Conservation (phyloP, 2,797 vertebrate species). For the Borostomias antarcticus region DNA sequence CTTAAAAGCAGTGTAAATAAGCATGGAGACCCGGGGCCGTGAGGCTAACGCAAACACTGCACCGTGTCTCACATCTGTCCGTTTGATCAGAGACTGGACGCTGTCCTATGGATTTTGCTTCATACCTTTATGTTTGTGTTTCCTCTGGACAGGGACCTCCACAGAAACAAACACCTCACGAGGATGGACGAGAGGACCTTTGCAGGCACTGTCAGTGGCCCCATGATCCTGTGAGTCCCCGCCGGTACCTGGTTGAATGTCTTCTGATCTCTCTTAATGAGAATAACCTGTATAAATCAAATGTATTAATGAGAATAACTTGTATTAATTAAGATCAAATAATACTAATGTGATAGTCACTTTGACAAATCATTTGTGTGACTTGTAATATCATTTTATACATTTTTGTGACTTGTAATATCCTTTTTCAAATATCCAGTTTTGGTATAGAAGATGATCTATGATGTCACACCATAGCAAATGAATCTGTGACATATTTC, state of each 20-base stretch:
- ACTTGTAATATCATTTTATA: too few species aligned
- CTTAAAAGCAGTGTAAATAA: slow-evolving; percentile 52
- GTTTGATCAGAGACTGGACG: slow-evolving; percentile 37
- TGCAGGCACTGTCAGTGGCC: slow-evolving; percentile 84
- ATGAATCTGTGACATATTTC: too few species aligned
- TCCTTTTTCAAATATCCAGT: background rate
- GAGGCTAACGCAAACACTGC: slow-evolving; percentile 42
- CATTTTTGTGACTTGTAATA: background rate
- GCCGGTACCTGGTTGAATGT: background rate
- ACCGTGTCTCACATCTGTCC: slow-evolving; percentile 13
- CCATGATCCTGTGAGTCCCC: slow-evolving; percentile 89
- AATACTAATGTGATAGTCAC: too few species aligned
- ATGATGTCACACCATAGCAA: too few species aligned
- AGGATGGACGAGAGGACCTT: slow-evolving; percentile 87
- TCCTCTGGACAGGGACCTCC: slow-evolving; percentile 83
- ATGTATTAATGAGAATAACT: too few species aligned
- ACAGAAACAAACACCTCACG: slow-evolving; percentile 88
- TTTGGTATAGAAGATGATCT: background rate
- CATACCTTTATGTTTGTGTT: slow-evolving; percentile 28
- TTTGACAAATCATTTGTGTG: too few species aligned
- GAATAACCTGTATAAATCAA: background rate
- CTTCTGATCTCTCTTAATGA: background rate
- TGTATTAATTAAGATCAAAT: too few species aligned
- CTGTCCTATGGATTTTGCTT: slow-evolving; percentile 28
- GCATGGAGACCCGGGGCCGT: slow-evolving; percentile 36